Evolutionary conservation across 2,888 invertebrate genomes (phyloP).

Genomic region (Tubulanus polymorphus): DNA sequence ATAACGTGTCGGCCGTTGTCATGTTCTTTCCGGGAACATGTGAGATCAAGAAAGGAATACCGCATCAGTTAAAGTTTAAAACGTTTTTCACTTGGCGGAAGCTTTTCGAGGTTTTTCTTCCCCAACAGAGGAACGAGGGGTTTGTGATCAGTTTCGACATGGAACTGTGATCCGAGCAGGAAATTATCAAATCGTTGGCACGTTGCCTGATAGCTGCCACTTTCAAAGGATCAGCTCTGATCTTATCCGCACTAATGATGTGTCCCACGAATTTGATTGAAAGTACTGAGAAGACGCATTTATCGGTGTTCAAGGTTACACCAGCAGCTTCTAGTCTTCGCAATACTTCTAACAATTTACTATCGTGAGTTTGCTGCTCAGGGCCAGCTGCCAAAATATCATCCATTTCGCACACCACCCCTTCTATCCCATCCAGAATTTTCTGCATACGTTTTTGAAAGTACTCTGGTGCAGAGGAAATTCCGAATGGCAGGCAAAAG

Average conservation of each 20-base stretch:
- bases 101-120: slow-evolving; percentile 38
- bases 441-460: slow-evolving; percentile 50
- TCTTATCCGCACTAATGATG: neutral
- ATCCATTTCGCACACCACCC: slow-evolving; percentile 18
- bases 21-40: slow-evolving; percentile 40
- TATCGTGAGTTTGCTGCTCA: slow-evolving; percentile 11
- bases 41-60: slow-evolving; percentile 28
- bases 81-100: slow-evolving; percentile 45
- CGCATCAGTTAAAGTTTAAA: slow-evolving; percentile 36
- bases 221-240: slow-evolving; percentile 7
- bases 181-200: slow-evolving; percentile 41
- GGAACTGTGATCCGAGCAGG: slow-evolving; percentile 32
- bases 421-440: slow-evolving; percentile 27
- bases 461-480: slow-evolving; percentile 49
- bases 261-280: slow-evolving; percentile 11
- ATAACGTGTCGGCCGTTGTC: slow-evolving; percentile 34
- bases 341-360: slow-evolving; percentile 7
- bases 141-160: slow-evolving; percentile 48
- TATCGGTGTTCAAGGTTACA: slow-evolving; percentile 11
- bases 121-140: slow-evolving; percentile 42
- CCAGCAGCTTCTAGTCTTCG: slow-evolving; percentile 6
- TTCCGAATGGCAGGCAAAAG: slow-evolving; percentile 28
- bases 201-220: slow-evolving; percentile 15
- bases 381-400: slow-evolving; percentile 12
- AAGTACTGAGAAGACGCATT: slow-evolving; percentile 10